Conservation (phyloP, 2,797 vertebrate genomes). For the Sebastes vulpes region DNA sequence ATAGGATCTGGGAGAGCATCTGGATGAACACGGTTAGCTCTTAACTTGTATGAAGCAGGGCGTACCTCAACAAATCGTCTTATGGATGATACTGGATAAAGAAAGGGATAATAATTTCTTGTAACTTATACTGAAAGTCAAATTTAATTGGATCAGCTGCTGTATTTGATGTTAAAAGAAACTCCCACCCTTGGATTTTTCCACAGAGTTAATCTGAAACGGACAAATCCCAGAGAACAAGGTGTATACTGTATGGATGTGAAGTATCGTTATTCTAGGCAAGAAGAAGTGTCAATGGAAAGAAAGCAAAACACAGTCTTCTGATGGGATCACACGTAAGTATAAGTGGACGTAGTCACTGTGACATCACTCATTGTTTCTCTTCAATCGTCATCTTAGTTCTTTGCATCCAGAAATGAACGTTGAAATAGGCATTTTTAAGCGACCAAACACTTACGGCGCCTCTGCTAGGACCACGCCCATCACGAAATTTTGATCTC, state of each 20-base stretch:
- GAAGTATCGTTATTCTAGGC: not conserved
- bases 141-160: slow-evolving; percentile 27
- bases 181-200: not conserved
- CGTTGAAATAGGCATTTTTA: too few relatives aligned
- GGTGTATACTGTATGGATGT: not conserved
- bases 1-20: slow-evolving; percentile 57
- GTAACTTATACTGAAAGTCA: not conserved
- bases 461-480: too few relatives aligned
- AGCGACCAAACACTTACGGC: too few relatives aligned
- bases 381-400: not conserved
- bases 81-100: slow-evolving; percentile 59
- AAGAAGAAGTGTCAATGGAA: not conserved
- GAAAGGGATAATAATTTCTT: slow-evolving; percentile 27
- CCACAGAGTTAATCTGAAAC: not conserved
- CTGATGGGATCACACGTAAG: too few relatives aligned
- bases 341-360: not conserved
- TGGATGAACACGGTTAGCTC: slow-evolving; percentile 44
- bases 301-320: not conserved
- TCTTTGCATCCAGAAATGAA: not conserved
- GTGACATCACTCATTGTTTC: too few relatives aligned
- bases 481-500: too few relatives aligned
- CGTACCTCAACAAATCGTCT: slow-evolving; percentile 49
- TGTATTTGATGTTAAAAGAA: not conserved
- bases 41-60: slow-evolving; percentile 27
- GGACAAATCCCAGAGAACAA: not conserved